Percentiles rank a stretch among this genome's conserved stretches.
These are phyloP conservation scores for Podarcis cretensis DNA, from an alignment of 2,113 vertebrate genomes.

Conservation along the genomic window DNA sequence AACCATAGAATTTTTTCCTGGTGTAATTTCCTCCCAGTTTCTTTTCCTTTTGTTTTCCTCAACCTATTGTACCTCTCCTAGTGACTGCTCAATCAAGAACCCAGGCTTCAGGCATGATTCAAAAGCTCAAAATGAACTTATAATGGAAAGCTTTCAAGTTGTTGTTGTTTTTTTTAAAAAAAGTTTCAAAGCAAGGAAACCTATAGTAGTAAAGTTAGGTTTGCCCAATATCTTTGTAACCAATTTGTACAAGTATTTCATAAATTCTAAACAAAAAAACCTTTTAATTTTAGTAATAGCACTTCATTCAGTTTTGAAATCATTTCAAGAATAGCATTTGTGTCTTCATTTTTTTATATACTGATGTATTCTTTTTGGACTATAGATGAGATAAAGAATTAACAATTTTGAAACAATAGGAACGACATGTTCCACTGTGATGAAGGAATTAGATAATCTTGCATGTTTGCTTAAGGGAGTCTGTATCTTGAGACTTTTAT, in stretches of 20 bases:
- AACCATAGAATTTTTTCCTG: neutral
- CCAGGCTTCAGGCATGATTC: neutral
- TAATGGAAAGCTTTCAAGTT: neutral
- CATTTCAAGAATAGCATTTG: neutral
- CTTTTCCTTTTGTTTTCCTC: neutral
- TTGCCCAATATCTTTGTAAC: neutral
- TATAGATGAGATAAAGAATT: conserved; percentile 58
- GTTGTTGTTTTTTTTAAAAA: no score
- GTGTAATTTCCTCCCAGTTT: no score
- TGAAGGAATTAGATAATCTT: conserved; percentile 73
- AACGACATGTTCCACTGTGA: conserved; percentile 61
- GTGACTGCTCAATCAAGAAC: neutral
- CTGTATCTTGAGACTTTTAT: conserved; percentile 78
- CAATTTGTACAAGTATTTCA: neutral
- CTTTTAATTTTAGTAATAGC: neutral
- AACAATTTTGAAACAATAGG: conserved; percentile 62
- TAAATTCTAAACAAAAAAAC: neutral
- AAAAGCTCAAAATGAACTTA: neutral
- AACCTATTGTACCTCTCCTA: neutral
- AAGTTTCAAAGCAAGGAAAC: neutral
- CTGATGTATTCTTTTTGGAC: conserved; percentile 55
- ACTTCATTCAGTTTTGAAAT: rapidly evolving
- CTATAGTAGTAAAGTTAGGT: neutral
- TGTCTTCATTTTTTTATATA: conserved; percentile 15
- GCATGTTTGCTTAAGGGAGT: conserved; percentile 74